phyloP scores from a whole-genome alignment of 2,797 vertebrate species.

The Echiichthys vipera region DNA sequence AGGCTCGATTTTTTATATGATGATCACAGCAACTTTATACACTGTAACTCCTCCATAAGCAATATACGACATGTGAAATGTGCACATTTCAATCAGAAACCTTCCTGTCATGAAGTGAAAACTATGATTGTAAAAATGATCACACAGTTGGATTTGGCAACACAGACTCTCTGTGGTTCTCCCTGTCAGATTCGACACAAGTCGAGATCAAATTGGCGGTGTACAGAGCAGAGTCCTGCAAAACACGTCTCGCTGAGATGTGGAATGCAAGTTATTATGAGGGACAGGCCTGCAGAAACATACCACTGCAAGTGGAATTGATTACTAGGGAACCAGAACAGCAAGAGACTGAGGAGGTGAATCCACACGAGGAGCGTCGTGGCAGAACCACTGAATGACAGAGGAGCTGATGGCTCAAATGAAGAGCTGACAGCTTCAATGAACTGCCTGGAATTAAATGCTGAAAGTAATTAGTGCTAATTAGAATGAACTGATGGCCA shows the following conservation, averaged over 20 bases:
- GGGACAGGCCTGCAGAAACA: constrained; percentile 21
- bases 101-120: constrained; percentile 1
- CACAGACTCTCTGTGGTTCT: background rate
- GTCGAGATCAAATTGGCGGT: constrained; percentile 20
- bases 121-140: constrained; percentile 25
- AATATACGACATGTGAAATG: background rate
- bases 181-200: constrained; percentile 21
- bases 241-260: constrained; percentile 6
- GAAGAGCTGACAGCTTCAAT: constrained; percentile 57
- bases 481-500: constrained; percentile 47
- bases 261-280: constrained; percentile 15
- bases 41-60: constrained; percentile 21
- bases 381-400: constrained; percentile 39
- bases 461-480: constrained; percentile 56
- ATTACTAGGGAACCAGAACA: constrained; percentile 32
- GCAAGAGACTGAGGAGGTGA: background rate
- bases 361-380: constrained; percentile 34
- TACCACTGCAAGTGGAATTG: background rate
- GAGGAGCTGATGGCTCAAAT: constrained; percentile 48
- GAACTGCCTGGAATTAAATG: constrained; percentile 54
- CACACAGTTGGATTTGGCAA: constrained; percentile 8
- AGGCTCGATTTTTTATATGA: constrained; percentile 49
- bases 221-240: constrained; percentile 9
- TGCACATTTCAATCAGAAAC: constrained; percentile 28
- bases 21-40: constrained; percentile 46